Conservation (phyloP, 2,797 vertebrate genomes). For the Spea hammondii region DNA sequence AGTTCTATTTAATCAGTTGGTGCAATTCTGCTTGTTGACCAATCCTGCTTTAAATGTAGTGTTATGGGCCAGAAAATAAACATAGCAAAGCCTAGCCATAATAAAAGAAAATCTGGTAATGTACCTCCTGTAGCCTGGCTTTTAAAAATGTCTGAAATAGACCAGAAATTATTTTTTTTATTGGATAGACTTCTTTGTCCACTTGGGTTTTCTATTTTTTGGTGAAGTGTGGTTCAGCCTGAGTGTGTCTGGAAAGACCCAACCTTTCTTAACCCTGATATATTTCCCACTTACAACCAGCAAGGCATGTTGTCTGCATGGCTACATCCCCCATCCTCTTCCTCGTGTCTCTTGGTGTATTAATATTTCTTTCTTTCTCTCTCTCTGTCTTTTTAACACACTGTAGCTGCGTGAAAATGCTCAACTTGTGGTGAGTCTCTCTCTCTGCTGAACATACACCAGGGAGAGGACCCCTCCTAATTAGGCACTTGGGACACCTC, state of each 20-base stretch:
- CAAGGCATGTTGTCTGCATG: conserved; percentile 70
- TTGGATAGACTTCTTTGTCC: neutral
- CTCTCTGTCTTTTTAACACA: conserved; percentile 85
- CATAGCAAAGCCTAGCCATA: too few relatives aligned
- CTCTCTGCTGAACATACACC: conserved; percentile 94
- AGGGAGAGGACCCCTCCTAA: conserved; percentile 80
- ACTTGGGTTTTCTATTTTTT: neutral
- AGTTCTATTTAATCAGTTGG: too few relatives aligned
- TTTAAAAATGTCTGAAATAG: too few relatives aligned
- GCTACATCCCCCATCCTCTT: conserved; percentile 78
- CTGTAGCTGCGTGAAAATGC: conserved; percentile 99
- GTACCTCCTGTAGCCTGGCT: too few relatives aligned
- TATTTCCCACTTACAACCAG: conserved; percentile 17
- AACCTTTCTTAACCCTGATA: conserved; percentile 25
- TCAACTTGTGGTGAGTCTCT: conserved; percentile 99
- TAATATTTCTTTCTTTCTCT: conserved; percentile 82
- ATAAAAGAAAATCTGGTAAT: too few relatives aligned
- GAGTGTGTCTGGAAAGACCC: conserved; percentile 3
- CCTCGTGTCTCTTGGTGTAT: conserved; percentile 82
- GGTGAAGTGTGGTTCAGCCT: neutral
- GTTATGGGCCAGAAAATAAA: too few relatives aligned
- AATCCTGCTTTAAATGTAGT: too few relatives aligned
- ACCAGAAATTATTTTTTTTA: too few relatives aligned
- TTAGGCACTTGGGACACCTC: neutral
- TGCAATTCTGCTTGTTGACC: too few relatives aligned